phyloP scores from a whole-genome alignment of 2,888 invertebrate genomes.

The Cheilosia vulpina region DNA sequence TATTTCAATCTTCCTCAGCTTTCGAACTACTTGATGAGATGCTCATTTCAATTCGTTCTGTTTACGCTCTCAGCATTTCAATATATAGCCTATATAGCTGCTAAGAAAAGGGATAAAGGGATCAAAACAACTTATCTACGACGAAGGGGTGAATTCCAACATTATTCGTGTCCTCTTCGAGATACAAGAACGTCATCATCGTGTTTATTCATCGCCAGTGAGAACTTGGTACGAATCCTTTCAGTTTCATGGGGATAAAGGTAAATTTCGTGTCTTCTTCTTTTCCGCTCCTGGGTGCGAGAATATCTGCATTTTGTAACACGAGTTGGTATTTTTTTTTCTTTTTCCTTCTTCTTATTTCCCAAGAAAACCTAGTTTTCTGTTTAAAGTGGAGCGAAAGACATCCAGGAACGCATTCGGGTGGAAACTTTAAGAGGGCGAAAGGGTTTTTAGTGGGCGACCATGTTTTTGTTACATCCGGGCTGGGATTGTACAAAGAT shows the following conservation, averaged over 20 bases:
- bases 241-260: constrained; percentile 15
- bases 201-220: constrained; percentile 23
- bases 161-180: constrained; percentile 28
- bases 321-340: not conserved
- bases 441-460: too few relatives aligned
- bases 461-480: too few relatives aligned
- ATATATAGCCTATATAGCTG: constrained; percentile 29
- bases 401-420: too few relatives aligned
- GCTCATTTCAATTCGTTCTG: constrained; percentile 52
- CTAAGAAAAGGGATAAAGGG: not conserved
- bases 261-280: constrained; percentile 24
- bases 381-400: too few relatives aligned
- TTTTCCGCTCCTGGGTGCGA: not conserved
- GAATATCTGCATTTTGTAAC: constrained; percentile 37
- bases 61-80: constrained; percentile 38
- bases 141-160: constrained; percentile 21
- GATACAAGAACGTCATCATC: constrained; percentile 38
- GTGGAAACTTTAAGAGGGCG: too few relatives aligned
- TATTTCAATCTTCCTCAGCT: constrained; percentile 47
- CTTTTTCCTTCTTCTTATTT: not conserved
- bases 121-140: constrained; percentile 16
- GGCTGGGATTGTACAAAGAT: too few relatives aligned
- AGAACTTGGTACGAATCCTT: constrained; percentile 14
- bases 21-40: constrained; percentile 20
- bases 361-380: not conserved